These are phyloP conservation scores for Cosmia pyralina DNA, from an alignment of 2,888 invertebrate species.

Conservation along the genomic window DNA sequence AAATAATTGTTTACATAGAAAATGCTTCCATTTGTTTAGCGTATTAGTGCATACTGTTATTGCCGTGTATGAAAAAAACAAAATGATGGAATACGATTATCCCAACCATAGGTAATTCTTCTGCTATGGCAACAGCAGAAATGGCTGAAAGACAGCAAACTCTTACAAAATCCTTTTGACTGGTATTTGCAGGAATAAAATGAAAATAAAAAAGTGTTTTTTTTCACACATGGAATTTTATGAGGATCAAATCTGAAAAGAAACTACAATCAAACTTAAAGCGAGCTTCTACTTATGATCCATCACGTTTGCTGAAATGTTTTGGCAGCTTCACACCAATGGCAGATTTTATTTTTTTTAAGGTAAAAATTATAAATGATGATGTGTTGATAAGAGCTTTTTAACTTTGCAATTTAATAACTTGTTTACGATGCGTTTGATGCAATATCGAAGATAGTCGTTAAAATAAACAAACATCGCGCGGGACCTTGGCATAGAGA, in stretches of 20 bases:
- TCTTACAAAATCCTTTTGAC: background rate
- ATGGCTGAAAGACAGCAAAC: background rate
- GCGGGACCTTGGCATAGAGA: background rate
- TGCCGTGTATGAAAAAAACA: background rate
- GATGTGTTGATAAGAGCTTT: too few relatives aligned
- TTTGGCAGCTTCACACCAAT: background rate
- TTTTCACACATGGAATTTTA: background rate
- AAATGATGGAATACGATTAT: background rate
- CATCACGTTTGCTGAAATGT: background rate
- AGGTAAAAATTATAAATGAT: too few relatives aligned
- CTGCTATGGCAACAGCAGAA: background rate
- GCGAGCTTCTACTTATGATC: background rate
- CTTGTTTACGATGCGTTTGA: too few relatives aligned
- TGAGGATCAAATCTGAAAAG: background rate
- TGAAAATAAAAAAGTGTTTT: background rate
- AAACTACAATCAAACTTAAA: too few relatives aligned
- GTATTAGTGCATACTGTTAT: background rate
- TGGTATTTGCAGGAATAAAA: background rate
- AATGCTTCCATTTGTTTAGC: conserved; percentile 25
- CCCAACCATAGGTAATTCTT: background rate
- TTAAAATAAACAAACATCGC: background rate
- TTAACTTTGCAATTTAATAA: too few relatives aligned
- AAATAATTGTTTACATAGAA: background rate
- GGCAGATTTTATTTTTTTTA: too few relatives aligned
- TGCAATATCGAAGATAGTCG: too few relatives aligned